phyloP scores from a whole-genome alignment of 64 coral and sea anemone genomes.

The Dendronephthya gigantea region DNA sequence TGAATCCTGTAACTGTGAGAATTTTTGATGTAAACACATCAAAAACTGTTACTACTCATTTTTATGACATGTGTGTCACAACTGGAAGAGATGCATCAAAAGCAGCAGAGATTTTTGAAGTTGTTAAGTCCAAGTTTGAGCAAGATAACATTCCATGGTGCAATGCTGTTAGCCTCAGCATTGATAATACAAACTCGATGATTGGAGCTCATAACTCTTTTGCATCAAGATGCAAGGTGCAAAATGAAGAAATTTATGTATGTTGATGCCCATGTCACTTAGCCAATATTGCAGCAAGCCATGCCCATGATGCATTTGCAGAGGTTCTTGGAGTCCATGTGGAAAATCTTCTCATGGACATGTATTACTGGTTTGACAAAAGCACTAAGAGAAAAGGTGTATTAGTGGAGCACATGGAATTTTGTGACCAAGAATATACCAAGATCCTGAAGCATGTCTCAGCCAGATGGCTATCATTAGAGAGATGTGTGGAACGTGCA shows the following conservation, averaged over 20 bases:
- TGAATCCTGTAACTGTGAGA: conserved; percentile 12
- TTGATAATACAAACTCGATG: conserved; percentile 45
- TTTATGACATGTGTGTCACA: conserved; percentile 18
- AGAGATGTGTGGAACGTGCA: not conserved
- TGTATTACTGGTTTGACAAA: conserved; percentile 1
- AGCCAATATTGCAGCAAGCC: conserved; percentile 15
- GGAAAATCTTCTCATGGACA: not conserved
- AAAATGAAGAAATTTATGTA: conserved; percentile 34
- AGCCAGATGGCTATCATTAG: not conserved
- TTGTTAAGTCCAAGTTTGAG: conserved; percentile 2
- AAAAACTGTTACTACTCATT: conserved; percentile 11
- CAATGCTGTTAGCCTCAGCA: conserved; percentile 24
- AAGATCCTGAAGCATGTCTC: not conserved
- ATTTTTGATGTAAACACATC: conserved; percentile 1
- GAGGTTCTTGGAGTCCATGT: not conserved
- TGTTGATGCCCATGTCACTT: conserved; percentile 16
- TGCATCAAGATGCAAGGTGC: conserved; percentile 20
- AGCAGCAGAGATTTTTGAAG: conserved; percentile 12
- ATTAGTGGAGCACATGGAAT: not conserved
- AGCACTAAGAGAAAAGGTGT: not conserved
- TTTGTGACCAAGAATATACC: not conserved
- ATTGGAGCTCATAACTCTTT: conserved; percentile 20
- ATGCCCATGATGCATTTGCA: conserved; percentile 28
- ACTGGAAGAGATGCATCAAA: conserved; percentile 11
- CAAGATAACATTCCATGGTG: conserved; percentile 12